Percentiles rank a stretch among this genome's conserved stretches.
Evolutionary conservation across 2,797 vertebrate species (phyloP).

Genomic region (Microctenopoma stevenorrisi): DNA sequence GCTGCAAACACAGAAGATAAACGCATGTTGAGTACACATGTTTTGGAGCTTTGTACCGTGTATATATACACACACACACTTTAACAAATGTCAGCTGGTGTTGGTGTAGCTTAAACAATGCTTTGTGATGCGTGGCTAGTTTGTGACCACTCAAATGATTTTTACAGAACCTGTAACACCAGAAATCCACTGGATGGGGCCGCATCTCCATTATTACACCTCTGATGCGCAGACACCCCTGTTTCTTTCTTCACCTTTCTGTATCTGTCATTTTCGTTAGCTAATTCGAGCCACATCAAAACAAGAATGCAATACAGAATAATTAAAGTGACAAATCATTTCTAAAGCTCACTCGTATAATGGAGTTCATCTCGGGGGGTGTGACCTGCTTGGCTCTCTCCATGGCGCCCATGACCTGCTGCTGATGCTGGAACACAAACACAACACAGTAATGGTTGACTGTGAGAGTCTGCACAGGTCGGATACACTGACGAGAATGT

Average conservation of each 20-base stretch:
- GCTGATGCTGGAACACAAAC: slow-evolving; percentile 72
- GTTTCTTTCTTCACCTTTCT: no score
- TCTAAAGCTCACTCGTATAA: slow-evolving; percentile 80
- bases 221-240: no score
- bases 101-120: no score
- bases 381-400: slow-evolving; percentile 99
- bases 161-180: no score
- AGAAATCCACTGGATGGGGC: no score
- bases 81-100: no score
- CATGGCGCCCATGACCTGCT: slow-evolving; percentile 93
- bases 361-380: slow-evolving; percentile 97
- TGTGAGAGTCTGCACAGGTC: neutral
- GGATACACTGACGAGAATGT: neutral
- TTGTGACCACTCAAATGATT: no score
- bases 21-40: neutral
- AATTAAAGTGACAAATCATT: neutral
- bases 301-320: neutral
- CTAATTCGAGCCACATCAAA: neutral
- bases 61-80: neutral
- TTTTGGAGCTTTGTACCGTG: neutral
- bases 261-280: no score
- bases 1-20: slow-evolving; percentile 80
- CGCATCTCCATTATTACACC: no score
- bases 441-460: neutral
- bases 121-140: no score